Evolutionary conservation across 2,888 invertebrate genomes (phyloP).

Genomic region (Perizoma flavofasciatum): DNA sequence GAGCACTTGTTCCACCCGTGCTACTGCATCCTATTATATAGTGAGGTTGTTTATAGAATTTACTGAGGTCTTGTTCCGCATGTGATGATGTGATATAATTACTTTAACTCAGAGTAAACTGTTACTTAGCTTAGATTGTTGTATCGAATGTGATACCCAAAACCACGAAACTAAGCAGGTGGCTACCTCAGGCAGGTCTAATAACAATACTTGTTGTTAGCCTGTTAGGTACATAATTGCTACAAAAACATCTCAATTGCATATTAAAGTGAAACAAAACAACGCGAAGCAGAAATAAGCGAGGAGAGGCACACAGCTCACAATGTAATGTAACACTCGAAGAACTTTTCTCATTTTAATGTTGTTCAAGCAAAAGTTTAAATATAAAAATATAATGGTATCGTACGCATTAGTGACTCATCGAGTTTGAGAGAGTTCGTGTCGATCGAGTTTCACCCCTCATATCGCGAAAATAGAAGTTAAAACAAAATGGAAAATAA

Average conservation of each 20-base stretch:
- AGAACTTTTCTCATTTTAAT: conserved; percentile 82
- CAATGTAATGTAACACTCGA: conserved; percentile 68
- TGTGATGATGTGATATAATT: no score
- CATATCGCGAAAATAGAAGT: conserved; percentile 77
- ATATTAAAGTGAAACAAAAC: conserved; percentile 22
- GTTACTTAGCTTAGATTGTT: not conserved
- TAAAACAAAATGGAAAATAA: conserved; percentile 83
- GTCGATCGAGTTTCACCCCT: conserved; percentile 70
- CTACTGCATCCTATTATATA: no score
- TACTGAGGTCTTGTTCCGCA: no score
- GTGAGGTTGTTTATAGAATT: no score
- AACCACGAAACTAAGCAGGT: conserved; percentile 1
- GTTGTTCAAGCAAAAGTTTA: conserved; percentile 79
- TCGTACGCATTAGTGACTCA: conserved; percentile 82
- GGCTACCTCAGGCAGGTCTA: not conserved
- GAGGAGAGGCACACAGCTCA: conserved; percentile 34
- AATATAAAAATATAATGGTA: conserved; percentile 83
- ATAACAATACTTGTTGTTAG: conserved; percentile 8
- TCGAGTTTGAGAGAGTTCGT: conserved; percentile 73
- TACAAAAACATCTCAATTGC: conserved; percentile 20
- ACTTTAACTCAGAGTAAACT: no score
- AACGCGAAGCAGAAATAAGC: conserved; percentile 23
- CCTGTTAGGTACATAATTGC: conserved; percentile 14
- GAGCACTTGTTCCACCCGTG: no score
- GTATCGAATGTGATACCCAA: not conserved